Evolutionary conservation across 2,888 invertebrate genomes (phyloP), one percentile per base, ranked within the genome.

Genomic region (Oscheius sp.): DNA sequence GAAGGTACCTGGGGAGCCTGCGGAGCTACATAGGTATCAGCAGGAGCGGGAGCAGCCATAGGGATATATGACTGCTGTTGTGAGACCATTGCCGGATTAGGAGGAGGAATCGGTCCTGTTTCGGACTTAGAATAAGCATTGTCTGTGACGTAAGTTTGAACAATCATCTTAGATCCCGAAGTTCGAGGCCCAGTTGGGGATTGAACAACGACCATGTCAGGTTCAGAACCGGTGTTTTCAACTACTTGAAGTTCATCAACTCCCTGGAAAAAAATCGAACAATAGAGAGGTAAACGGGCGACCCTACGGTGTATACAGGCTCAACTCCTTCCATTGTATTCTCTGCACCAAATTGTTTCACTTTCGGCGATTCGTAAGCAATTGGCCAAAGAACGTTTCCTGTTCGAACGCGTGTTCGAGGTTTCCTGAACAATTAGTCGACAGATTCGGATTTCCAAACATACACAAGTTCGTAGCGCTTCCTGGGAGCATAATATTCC

Each of bases 41-140:
- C 13, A 9, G 56, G 16, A 49, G 49, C 49, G 3, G 49, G 21
- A 3, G 5, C 35, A 35, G 35, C 5, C n/a, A 49, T 21, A 9
- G n/a, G 49, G 13, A 35, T 35, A 9, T 35, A 35, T 9, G 25
- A 9, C 29, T 58, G 58, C n/a, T 61, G 61, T 43, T 61, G 61
- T 1, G 23, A 18, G 1, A 61, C 25, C n/a, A 61, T 43, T 13
- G 43, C 16, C 6, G 64, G 45, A 29, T 64, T 35, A 25, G 69
- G 69, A 55, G 69, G 69, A 55, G 69, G 69, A 35, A 69, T 9
- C 1, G 69, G 69, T 7, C 49, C 66, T 46, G 53, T 66, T 13
- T 66, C 52, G 21, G 66, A 21, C 25, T 66, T 53, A 21, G 41
- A 43, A 18, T 61, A 66, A 16, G 29, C 25, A n/a, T 66, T 46